Conservation (phyloP, 2,797 vertebrate genomes). For the Prionace glauca region DNA sequence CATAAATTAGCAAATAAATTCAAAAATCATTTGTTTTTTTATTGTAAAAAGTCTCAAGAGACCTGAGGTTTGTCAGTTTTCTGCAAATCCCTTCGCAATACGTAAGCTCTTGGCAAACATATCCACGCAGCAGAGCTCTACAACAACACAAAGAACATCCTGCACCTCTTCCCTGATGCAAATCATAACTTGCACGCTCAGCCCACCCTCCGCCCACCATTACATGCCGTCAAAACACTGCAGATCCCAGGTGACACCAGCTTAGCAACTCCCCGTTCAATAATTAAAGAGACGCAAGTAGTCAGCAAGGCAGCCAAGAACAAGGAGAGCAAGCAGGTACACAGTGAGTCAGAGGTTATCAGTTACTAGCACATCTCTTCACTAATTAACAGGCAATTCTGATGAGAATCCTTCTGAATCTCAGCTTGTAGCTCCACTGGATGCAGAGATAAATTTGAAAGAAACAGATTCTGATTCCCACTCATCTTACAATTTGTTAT, state of each 20-base stretch:
- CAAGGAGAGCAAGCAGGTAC: background rate
- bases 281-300: background rate
- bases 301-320: background rate
- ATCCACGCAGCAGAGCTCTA: background rate
- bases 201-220: background rate
- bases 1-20: background rate
- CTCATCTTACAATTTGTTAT: constrained; percentile 5
- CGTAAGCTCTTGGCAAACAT: background rate
- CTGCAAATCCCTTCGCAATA: background rate
- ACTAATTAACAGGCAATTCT: background rate
- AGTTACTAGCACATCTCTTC: background rate
- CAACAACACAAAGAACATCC: background rate
- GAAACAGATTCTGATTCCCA: background rate
- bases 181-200: background rate
- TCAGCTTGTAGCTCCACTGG: background rate
- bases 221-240: background rate
- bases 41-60: background rate
- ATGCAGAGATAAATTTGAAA: constrained; percentile 5
- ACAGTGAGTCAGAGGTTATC: background rate
- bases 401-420: background rate
- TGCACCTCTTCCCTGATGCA: background rate
- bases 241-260: background rate
- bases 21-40: background rate
- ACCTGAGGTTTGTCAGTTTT: background rate
- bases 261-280: background rate